Conservation (phyloP, 1,140 invertebrate species). For the Sminthurides bifidus region DNA sequence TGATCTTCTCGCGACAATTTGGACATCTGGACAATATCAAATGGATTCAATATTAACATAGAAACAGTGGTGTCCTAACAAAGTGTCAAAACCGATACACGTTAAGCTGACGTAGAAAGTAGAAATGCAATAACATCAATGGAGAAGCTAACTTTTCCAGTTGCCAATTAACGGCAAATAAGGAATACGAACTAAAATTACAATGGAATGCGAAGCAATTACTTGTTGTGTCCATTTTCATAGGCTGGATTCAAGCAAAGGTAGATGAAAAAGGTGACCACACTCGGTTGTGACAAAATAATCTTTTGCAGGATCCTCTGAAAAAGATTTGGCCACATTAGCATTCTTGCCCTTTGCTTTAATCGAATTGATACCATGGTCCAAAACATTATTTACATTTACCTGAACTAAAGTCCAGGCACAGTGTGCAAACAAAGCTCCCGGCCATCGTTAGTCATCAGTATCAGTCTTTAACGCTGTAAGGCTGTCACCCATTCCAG, state of each 20-base stretch:
- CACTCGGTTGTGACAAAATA: constrained; percentile 28
- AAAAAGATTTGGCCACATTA: background rate
- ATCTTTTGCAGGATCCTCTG: constrained; percentile 21
- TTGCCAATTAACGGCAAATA: no score
- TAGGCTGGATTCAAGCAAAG: constrained; percentile 20
- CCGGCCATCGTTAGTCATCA: constrained; percentile 10
- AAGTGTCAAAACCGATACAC: no score
- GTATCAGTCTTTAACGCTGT: background rate
- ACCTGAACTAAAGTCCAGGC: constrained; percentile 28
- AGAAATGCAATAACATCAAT: no score
- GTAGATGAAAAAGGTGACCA: constrained; percentile 28
- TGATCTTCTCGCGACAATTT: constrained; percentile 16
- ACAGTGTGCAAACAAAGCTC: constrained; percentile 22
- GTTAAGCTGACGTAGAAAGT: no score
- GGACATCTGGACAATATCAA: constrained; percentile 24
- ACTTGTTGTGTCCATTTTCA: constrained; percentile 26
- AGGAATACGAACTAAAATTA: no score
- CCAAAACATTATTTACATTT: background rate
- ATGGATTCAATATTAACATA: no score
- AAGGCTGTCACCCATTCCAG: background rate
- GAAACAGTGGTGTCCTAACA: no score
- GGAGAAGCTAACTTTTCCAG: no score
- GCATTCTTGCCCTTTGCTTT: background rate
- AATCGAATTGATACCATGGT: background rate
- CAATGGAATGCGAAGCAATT: background rate